A percentile compares a stretch with the other conserved stretches of the same genome.
Conservation (phyloP, 2,113 vertebrate species). For the Agelaius tricolor region DNA sequence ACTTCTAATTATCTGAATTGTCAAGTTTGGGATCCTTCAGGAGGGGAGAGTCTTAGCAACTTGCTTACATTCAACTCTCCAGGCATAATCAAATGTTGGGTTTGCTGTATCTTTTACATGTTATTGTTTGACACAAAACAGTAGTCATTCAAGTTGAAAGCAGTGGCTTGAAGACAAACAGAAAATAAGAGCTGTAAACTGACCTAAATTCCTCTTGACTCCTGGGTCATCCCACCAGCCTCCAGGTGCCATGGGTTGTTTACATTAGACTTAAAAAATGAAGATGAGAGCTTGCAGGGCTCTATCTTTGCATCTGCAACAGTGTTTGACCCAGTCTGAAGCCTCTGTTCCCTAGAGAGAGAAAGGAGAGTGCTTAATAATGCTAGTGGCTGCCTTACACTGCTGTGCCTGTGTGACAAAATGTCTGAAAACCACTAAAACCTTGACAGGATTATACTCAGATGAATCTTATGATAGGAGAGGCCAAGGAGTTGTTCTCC, state of each 20-base stretch:
- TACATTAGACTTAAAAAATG: slow-evolving; percentile 24
- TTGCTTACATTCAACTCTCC: neutral
- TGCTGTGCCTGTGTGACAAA: neutral
- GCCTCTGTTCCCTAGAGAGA: neutral
- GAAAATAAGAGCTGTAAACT: slow-evolving; percentile 50
- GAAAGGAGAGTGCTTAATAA: neutral
- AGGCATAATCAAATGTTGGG: neutral
- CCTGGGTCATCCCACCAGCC: slow-evolving; percentile 19
- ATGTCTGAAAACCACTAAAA: neutral
- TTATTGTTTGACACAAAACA: slow-evolving; percentile 13
- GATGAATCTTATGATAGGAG: neutral
- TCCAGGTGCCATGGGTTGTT: slow-evolving; percentile 41
- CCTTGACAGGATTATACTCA: neutral
- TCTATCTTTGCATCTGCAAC: neutral
- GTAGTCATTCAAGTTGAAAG: slow-evolving; percentile 7
- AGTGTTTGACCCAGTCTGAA: neutral
- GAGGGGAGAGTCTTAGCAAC: neutral
- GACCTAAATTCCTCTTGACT: slow-evolving; percentile 57
- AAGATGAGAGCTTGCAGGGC: neutral
- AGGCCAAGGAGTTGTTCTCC: neutral
- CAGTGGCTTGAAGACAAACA: slow-evolving; percentile 22
- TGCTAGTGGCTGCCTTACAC: neutral
- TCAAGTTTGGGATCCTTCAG: neutral
- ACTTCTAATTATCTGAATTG: slow-evolving; percentile 4
- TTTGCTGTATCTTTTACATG: slow-evolving; percentile 14